Percentiles rank a stretch among this genome's conserved stretches.
Conservation (phyloP, 2,888 invertebrate species). For the Hetaerina titia region DNA sequence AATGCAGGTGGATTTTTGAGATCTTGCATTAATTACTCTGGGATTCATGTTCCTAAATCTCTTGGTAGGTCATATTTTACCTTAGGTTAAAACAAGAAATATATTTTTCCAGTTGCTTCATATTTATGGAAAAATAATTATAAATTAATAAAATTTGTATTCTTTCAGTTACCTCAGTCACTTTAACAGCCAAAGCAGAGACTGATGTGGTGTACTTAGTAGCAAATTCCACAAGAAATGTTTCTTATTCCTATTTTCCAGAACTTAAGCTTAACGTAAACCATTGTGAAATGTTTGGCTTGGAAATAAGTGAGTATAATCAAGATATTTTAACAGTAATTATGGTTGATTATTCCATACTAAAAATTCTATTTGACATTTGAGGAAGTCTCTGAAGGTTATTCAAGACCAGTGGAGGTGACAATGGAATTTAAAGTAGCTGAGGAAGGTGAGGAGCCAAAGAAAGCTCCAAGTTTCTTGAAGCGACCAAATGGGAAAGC, state of each 20-base stretch:
- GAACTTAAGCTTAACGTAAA: background rate
- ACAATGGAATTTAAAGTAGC: conserved; percentile 27
- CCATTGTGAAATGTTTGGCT: background rate
- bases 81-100: background rate
- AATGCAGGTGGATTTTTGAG: conserved; percentile 71
- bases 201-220: background rate
- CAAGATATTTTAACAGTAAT: background rate
- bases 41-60: conserved; percentile 71
- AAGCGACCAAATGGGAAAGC: background rate
- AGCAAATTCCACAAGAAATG: background rate
- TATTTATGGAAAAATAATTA: background rate
- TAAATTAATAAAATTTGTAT: background rate
- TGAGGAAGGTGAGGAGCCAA: background rate
- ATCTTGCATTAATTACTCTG: conserved; percentile 73
- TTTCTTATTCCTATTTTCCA: background rate
- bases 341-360: background rate
- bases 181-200: background rate
- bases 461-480: background rate
- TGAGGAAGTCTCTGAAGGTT: conserved; percentile 33
- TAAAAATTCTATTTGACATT: conserved; percentile 38
- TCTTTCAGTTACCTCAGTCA: background rate
- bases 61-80: background rate
- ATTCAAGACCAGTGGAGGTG: conserved; percentile 44
- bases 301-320: background rate
- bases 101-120: background rate